Percentiles rank a stretch among this genome's conserved stretches.
Evolutionary conservation across 2,888 invertebrate species (phyloP).

Genomic region (Drosophila robusta): DNA sequence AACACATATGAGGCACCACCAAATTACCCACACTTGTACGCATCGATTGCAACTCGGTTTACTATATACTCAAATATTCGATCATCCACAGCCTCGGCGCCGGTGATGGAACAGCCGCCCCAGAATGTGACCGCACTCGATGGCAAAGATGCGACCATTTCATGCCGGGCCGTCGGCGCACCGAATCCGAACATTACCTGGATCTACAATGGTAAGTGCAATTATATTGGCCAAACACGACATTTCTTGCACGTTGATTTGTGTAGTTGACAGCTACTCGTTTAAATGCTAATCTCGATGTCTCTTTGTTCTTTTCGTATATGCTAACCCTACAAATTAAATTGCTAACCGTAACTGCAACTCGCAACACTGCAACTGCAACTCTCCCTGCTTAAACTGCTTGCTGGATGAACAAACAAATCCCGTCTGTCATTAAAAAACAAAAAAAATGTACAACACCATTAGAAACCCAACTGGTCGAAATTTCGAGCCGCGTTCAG

Average conservation of each 20-base stretch:
- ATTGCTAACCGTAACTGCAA: constrained; percentile 48
- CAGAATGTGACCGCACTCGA: constrained; percentile 95
- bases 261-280: constrained; percentile 2
- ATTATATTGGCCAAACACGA: no score
- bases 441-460: constrained; percentile 3
- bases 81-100: constrained; percentile 90
- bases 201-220: constrained; percentile 93
- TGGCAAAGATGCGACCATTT: constrained; percentile 95
- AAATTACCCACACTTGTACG: constrained; percentile 22
- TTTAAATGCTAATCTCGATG: constrained; percentile 41
- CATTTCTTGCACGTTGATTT: constrained; percentile 2
- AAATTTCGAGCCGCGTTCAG: constrained; percentile 92
- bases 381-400: constrained; percentile 27
- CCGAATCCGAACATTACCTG: constrained; percentile 96
- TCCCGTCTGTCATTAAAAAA: not conserved
- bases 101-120: constrained; percentile 93
- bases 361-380: constrained; percentile 18
- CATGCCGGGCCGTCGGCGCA: constrained; percentile 95
- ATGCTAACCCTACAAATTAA: constrained; percentile 56
- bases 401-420: constrained; percentile 36
- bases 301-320: constrained; percentile 33
- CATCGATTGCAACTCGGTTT: constrained; percentile 6
- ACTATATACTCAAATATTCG: constrained; percentile 17
- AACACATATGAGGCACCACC: constrained; percentile 14
- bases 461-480: constrained; percentile 87